A percentile compares a stretch with the other conserved stretches of the same genome.
Evolutionary conservation across 2,113 vertebrate genomes (phyloP).

Genomic region (Cyanistes caeruleus): DNA sequence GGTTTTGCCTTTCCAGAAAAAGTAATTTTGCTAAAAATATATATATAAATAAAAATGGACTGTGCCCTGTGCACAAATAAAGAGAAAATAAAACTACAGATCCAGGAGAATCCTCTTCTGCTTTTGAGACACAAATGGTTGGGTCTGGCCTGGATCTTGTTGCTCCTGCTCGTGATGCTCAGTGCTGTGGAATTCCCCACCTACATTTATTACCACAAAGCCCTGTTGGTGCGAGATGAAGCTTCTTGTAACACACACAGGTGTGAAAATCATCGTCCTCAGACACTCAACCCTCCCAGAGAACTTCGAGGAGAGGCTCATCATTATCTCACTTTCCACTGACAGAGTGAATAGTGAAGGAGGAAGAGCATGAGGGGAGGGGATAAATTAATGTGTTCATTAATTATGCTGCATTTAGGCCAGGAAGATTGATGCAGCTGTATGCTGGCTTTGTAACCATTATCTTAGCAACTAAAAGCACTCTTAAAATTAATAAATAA

Average conservation of each 20-base stretch:
- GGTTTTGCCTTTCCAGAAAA: constrained; percentile 4
- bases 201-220: neutral
- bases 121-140: neutral
- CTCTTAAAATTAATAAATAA: neutral
- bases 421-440: constrained; percentile 1
- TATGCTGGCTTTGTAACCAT: neutral
- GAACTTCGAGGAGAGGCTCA: neutral
- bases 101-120: neutral
- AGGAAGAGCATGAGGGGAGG: neutral
- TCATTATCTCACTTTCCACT: neutral
- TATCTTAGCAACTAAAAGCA: constrained; percentile 1
- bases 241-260: neutral
- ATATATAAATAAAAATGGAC: neutral
- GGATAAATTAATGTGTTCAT: neutral
- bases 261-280: neutral
- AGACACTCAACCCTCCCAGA: neutral
- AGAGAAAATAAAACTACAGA: neutral
- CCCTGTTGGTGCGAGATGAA: accelerated
- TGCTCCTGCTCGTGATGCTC: neutral
- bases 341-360: neutral
- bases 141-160: neutral
- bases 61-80: neutral
- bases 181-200: neutral
- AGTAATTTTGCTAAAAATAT: neutral
- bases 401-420: constrained; percentile 10